phyloP scores from a whole-genome alignment of 2,888 invertebrate species.

The Eristalis pertinax region DNA sequence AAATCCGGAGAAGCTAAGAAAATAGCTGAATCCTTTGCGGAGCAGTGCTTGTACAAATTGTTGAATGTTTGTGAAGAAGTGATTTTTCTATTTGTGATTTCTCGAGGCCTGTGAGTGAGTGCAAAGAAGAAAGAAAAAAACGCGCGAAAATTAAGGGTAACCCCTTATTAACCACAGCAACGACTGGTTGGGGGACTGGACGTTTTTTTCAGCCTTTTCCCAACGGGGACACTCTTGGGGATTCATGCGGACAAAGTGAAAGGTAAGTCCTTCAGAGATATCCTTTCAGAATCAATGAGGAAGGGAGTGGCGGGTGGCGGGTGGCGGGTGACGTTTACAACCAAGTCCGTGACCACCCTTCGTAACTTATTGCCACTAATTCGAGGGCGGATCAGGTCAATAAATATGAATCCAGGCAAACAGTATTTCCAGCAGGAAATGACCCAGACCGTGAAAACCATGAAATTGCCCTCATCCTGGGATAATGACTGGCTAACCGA shows the following conservation, averaged over 20 bases:
- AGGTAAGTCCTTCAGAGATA: background rate
- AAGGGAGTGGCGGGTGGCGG: background rate
- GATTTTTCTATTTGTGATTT: conserved; percentile 12
- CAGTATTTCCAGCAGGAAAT: background rate
- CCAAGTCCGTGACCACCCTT: conserved; percentile 21
- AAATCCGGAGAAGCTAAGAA: background rate
- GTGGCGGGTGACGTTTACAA: background rate
- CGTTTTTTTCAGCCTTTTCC: background rate
- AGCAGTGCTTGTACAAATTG: conserved; percentile 42
- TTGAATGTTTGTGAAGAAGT: conserved; percentile 63
- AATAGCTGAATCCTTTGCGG: conserved; percentile 7
- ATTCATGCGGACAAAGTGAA: background rate
- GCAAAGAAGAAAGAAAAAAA: conserved; percentile 27
- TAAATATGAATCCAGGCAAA: conserved; percentile 18
- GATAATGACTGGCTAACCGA: no score
- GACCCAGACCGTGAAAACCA: background rate
- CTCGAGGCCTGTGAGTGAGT: background rate
- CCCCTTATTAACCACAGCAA: background rate
- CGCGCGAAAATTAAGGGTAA: background rate
- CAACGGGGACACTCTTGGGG: background rate
- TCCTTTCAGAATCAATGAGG: background rate
- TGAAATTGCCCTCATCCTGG: background rate
- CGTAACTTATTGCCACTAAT: conserved; percentile 48
- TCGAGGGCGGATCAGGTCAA: conserved; percentile 14
- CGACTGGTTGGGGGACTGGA: background rate